Evolutionary conservation across 2,888 invertebrate genomes (phyloP).

Genomic region (Protula sp.): DNA sequence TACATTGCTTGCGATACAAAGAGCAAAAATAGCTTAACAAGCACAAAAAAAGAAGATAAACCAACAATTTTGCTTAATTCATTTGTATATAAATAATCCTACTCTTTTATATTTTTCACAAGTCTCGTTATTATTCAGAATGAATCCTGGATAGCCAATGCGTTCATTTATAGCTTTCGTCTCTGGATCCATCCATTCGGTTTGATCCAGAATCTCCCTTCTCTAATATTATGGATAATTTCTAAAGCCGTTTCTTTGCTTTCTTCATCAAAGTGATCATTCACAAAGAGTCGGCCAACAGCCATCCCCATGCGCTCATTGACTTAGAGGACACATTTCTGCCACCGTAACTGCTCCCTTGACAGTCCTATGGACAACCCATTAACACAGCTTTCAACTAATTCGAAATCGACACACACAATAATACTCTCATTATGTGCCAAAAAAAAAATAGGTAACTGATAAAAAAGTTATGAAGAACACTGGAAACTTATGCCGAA

Average conservation of each 20-base stretch:
- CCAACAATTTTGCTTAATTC: too few relatives aligned
- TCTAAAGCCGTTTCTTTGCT: slow-evolving; percentile 77
- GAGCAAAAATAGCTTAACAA: too few relatives aligned
- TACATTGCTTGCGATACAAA: too few relatives aligned
- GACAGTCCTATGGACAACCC: too few relatives aligned
- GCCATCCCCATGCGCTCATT: slow-evolving; percentile 87
- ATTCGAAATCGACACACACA: too few relatives aligned
- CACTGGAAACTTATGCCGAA: too few relatives aligned
- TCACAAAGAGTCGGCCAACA: slow-evolving; percentile 83
- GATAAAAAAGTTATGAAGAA: too few relatives aligned
- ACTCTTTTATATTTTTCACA: slow-evolving; percentile 77
- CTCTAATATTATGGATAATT: slow-evolving; percentile 83
- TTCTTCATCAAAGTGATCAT: slow-evolving; percentile 80
- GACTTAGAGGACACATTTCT: slow-evolving; percentile 84
- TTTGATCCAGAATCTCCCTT: slow-evolving; percentile 71
- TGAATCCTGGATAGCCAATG: slow-evolving; percentile 90
- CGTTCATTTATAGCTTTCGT: slow-evolving; percentile 81
- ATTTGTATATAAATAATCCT: too few relatives aligned
- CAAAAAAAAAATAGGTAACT: too few relatives aligned
- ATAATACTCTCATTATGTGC: too few relatives aligned
- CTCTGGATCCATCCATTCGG: slow-evolving; percentile 79
- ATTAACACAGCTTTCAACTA: too few relatives aligned
- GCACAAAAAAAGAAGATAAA: too few relatives aligned
- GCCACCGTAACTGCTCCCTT: slow-evolving; percentile 66
- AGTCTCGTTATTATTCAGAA: slow-evolving; percentile 66